phyloP scores from a whole-genome alignment of 1,140 invertebrate species.

The Macrobrachium rosenbergii region DNA sequence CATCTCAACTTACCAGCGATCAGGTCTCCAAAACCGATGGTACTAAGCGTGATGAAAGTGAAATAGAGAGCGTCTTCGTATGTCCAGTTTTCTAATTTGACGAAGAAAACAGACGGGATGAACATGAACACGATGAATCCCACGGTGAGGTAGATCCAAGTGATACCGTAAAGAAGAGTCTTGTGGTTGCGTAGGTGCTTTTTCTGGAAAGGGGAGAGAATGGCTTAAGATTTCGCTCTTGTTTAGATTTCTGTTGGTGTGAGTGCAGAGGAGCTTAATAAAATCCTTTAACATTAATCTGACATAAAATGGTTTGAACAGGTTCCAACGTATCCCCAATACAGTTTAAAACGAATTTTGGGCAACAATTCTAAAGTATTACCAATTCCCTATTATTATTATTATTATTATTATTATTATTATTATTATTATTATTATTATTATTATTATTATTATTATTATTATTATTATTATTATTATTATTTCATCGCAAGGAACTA shows the following conservation, averaged over 20 bases:
- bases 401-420: no score
- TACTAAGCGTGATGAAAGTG: slow-evolving; percentile 74
- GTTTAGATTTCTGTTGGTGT: not conserved
- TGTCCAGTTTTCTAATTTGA: slow-evolving; percentile 72
- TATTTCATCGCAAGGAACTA: no score
- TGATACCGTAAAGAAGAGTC: slow-evolving; percentile 69
- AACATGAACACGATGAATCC: slow-evolving; percentile 73
- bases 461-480: no score
- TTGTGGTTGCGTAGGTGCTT: slow-evolving; percentile 59
- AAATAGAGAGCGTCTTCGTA: slow-evolving; percentile 74
- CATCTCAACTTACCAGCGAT: slow-evolving; percentile 70
- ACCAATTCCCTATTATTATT: not conserved
- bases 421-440: no score
- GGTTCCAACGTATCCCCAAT: no score
- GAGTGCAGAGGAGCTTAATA: not conserved
- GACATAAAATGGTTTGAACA: no score
- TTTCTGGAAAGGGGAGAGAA: slow-evolving; percentile 69
- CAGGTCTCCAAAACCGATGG: slow-evolving; percentile 75
- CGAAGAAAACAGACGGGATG: slow-evolving; percentile 73
- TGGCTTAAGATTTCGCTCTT: not conserved
- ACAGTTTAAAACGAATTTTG: no score
- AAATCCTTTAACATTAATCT: no score
- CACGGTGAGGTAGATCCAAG: slow-evolving; percentile 68
- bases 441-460: no score
- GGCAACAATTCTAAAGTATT: not conserved